Conservation (phyloP, 2,113 vertebrate species). For the Centrocercus urophasianus region DNA sequence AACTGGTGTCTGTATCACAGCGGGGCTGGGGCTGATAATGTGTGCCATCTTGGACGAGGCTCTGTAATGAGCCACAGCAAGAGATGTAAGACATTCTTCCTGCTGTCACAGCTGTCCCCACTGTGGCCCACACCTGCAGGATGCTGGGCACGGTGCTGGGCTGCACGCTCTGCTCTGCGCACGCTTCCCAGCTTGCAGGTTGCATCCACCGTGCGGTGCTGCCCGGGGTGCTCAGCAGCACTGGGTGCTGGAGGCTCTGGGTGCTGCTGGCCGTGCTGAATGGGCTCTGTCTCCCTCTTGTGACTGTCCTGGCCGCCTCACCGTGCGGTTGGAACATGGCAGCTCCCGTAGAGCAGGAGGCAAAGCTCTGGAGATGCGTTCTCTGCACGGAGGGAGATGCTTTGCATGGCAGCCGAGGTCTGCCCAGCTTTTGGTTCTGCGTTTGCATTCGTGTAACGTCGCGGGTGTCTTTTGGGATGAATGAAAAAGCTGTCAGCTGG, state of each 20-base stretch:
- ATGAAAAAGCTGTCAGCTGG: not conserved
- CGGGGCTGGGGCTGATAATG: not conserved
- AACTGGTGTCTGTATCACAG: not conserved
- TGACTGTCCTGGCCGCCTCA: not conserved
- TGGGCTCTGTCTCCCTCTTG: not conserved
- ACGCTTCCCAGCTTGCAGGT: too few species aligned
- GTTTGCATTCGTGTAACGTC: not conserved
- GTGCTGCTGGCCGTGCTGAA: too few species aligned
- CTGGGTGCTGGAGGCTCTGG: not conserved
- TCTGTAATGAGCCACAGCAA: not conserved
- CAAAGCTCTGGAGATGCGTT: not conserved
- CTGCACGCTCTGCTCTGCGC: too few species aligned
- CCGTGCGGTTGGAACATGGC: not conserved
- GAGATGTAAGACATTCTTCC: not conserved
- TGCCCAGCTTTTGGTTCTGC: not conserved
- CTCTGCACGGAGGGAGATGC: not conserved
- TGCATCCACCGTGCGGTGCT: too few species aligned
- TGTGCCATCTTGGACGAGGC: not conserved
- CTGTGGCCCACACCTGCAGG: not conserved
- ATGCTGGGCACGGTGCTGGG: not conserved
- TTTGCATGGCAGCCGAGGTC: too few species aligned
- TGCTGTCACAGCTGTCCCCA: not conserved
- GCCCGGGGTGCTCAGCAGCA: not conserved
- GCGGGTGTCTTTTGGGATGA: not conserved
- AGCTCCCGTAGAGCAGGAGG: not conserved